A percentile compares a stretch with the other conserved stretches of the same genome.
Conservation (phyloP, 2,113 vertebrate genomes). For the Sardina pilchardus region DNA sequence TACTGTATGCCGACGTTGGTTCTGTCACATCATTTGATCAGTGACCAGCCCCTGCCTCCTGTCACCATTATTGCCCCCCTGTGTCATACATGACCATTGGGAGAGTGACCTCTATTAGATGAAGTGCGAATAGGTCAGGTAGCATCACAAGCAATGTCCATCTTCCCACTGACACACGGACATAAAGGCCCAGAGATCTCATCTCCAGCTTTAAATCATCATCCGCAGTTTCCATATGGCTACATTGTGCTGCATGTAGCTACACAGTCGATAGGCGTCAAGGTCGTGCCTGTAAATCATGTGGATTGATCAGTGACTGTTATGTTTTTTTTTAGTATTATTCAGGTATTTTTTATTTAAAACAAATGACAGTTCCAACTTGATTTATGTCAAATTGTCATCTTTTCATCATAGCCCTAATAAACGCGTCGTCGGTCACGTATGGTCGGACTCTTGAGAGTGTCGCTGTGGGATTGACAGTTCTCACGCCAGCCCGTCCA, state of each 20-base stretch:
- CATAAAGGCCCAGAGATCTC: constrained; percentile 28
- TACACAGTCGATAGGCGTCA: neutral
- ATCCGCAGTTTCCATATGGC: neutral
- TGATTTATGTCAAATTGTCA: neutral
- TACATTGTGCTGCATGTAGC: neutral
- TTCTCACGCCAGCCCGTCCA: neutral
- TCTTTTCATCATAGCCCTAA: neutral
- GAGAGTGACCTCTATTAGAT: constrained; percentile 20
- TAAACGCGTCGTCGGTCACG: neutral
- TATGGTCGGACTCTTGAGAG: neutral
- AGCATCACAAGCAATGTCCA: neutral
- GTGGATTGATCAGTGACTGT: neutral
- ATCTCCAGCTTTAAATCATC: constrained; percentile 23
- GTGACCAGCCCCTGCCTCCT: neutral
- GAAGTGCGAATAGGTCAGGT: neutral
- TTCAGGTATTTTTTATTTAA: neutral
- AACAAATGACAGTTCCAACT: neutral
- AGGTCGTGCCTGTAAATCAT: neutral
- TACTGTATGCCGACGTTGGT: neutral
- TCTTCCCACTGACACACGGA: neutral
- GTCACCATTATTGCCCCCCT: neutral
- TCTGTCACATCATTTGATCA: neutral
- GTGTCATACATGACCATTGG: neutral
- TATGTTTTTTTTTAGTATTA: neutral
- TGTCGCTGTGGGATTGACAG: neutral